Base-by-base conservation (phyloP, 2,888 invertebrate species). In the Molorchus minor region DNA sequence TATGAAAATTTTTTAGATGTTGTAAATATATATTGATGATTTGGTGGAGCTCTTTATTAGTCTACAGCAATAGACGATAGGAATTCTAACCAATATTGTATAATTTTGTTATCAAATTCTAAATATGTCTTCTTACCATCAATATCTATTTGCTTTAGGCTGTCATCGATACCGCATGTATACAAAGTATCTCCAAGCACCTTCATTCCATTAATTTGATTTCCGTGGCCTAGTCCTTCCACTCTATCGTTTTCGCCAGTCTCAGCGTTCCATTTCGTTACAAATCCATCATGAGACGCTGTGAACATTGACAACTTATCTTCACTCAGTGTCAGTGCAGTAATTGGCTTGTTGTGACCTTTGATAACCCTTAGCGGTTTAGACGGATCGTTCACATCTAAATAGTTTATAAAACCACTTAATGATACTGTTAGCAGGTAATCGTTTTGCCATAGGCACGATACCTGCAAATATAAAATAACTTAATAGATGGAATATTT, bases 261-360 rank as follows among this genome's bases (percentile, higher is more conserved):
- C 2, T 84, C 84, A 0, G 91, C 89, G 74, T 91, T 88, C 95
- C 95, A 95, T 51, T 71, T 84, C 0, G 94, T 94, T 20, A 98
- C 90, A 61, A 88, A 87, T 2, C 98, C 98, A 76, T 98, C 98
- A 72, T 94, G 95, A 67, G 96, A 96, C 7, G 95, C 96, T 0
- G 98, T 97, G 79, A 91, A 97, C 60, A 98, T 89, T 12, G 85
- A 87, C 45, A 85, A 84, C 57, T 88, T 85, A 75, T 92, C 92
- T 45, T 89, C 88, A 69, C 88, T 88, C 38, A 94, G 79, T 0
- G 92, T 86, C 72, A 98, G 82, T 25, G 96, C 91, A 1, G 97
- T 98, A 68, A 99, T 96, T 0, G 98, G 96, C 80, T 98, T 98
- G 81, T 97, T 98, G 82, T 99, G 99, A 0, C 99, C 99, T 86